Conservation (phyloP, 2,888 invertebrate genomes). For the Drosophila testacea region DNA sequence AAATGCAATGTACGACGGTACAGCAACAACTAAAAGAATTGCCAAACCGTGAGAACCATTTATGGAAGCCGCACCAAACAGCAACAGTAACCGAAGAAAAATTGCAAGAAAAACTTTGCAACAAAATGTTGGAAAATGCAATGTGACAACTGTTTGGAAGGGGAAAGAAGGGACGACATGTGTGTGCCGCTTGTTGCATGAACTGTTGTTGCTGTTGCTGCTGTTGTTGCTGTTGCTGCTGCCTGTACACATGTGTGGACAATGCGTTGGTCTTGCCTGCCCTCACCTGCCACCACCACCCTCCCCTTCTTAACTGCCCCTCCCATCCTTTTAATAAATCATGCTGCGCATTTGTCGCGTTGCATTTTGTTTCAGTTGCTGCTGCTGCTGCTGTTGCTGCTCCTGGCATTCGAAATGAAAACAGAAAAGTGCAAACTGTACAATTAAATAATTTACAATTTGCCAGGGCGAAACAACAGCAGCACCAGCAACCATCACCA, state of each 20-base stretch:
- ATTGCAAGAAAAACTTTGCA: conserved; percentile 70
- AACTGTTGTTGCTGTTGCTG: conserved; percentile 32
- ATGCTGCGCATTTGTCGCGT: conserved; percentile 68
- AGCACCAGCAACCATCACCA: conserved; percentile 20
- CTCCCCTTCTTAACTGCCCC: neutral
- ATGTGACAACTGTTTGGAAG: conserved; percentile 50
- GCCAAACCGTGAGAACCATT: conserved; percentile 77
- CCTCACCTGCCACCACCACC: conserved; percentile 23
- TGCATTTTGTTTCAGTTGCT: conserved; percentile 26
- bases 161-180: conserved; percentile 22
- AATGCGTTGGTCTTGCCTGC: conserved; percentile 51
- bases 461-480: conserved; percentile 51
- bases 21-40: conserved; percentile 41
- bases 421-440: conserved; percentile 58
- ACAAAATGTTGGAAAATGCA: conserved; percentile 73
- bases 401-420: conserved; percentile 61
- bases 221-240: conserved; percentile 40
- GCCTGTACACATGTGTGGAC: conserved; percentile 64
- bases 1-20: conserved; percentile 40
- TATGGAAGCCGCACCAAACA: conserved; percentile 55
- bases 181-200: conserved; percentile 53
- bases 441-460: conserved; percentile 74
- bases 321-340: conserved; percentile 61
- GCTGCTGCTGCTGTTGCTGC: conserved; percentile 33
- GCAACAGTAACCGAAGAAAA: conserved; percentile 49